Evolutionary conservation across 2,113 vertebrate genomes (phyloP), one percentile per base, ranked within the genome.

Genomic region (Erythrolamprus reginae): DNA sequence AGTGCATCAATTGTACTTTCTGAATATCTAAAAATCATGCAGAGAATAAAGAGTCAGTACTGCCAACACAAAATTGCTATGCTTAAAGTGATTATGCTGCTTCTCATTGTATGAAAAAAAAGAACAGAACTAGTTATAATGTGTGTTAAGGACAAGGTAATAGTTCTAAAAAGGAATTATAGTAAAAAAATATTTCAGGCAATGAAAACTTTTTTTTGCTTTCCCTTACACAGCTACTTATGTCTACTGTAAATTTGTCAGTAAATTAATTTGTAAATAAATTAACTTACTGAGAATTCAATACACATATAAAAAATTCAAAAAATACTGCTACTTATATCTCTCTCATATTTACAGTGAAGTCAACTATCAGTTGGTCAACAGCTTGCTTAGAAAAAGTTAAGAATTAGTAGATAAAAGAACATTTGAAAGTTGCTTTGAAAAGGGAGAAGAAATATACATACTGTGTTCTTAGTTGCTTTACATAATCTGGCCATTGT

Each of bases 401-500:
- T 86, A 86, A 52, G 15, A 86, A 8, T 53, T 86, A 15, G 26
- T 15, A n/a, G 47, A 33, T 8, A 28, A 86, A 87, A 21, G 23
- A 19, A 82, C 58, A 28, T 23, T 1, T 24, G 70, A 52, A 38
- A 45, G 19, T 5, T 8, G 12, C 21, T 89, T 8, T 89, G 88
- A 42, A 3, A 38, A 19, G 12, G n/a, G 15, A 65, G 10, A 47
- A 1, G 4, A 85, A 38, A 90, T 33, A 87, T 45, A 89, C 24
- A 52, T 19, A 10, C 99, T 96, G 98, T 92, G 93, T 96, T 92
- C 95, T 94, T 70, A 99, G 97, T 21, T 97, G 97, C 89, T 96
- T 97, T 3, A 98, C 85, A 84, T 97, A 99, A 91, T 95, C 95
- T 17, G 98, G 98, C 98, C 98, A 99, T 42, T 96, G 98, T 42